Evolutionary conservation across 2,888 invertebrate species (phyloP), one percentile per base, ranked within the genome.

Genomic region (Pimpla rufipes): DNA sequence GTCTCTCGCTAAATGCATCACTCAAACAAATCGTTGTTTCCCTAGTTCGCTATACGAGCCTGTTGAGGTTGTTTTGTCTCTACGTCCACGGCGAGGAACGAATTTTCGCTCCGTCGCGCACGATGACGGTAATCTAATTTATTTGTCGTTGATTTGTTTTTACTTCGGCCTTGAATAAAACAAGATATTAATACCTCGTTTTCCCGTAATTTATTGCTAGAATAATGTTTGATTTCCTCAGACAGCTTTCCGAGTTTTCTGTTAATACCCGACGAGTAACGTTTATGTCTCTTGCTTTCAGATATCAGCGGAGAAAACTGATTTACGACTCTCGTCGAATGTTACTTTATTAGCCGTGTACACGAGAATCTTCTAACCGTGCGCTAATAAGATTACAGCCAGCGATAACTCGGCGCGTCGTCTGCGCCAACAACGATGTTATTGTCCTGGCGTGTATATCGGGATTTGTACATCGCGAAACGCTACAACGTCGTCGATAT

Each of bases 401-500:
- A 29, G 29, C 13, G 11, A 55, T 55, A 23, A 8, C 5, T 13
- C 10, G 1, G 11, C 3, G 6, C 57, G 57, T 29, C 11, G 57
- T 5, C 29, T 1, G 21, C 57, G 29, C 57, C 10, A 11, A 29
- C 57, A 29, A 13, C 6, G 0, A 3, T 10, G 11, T 68, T 50
- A 50, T 47, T 55, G 35, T 13, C 55, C 13, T 3, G n/a, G 13
- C 11, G 13, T 16, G n/a, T 57, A 10, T 42, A 29, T 71, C 7
- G 2, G 57, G n/a, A n/a, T 11, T 42, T 2, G 23, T 7, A 45
- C 13, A 70, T 62, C 29, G 55, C 16, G n/a, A 23, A 57, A 23
- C n/a, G 42, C 42, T 55, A 52, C 7, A 52, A 42, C 52, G n/a
- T 76, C 87, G 73, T 55, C 73, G 83, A 79, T 87, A 82, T 87